Conservation (phyloP, 2,797 vertebrate genomes). For the Lagodon rhomboides region DNA sequence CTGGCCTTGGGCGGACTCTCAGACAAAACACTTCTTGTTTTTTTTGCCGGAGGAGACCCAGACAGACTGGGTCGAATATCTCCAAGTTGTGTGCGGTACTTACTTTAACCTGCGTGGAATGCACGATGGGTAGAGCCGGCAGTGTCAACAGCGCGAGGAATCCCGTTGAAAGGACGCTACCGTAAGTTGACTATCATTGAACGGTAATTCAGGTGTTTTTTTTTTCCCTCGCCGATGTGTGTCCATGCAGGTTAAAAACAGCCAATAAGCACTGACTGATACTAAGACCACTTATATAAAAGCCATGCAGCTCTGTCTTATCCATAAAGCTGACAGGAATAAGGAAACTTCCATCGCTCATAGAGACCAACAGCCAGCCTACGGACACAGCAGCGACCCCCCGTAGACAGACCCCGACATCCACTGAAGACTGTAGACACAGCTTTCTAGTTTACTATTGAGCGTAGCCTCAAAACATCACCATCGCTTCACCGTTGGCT, state of each 20-base stretch:
- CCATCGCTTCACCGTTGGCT: conserved; percentile 62
- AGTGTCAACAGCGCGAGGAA: neutral
- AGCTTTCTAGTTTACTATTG: conserved; percentile 58
- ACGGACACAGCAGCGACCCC: conserved; percentile 47
- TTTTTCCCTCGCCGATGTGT: conserved; percentile 10
- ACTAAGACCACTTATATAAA: conserved; percentile 45
- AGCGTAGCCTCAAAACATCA: conserved; percentile 63
- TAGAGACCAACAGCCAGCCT: conserved; percentile 66
- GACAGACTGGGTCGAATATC: conserved; percentile 13
- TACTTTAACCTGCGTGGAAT: conserved; percentile 44
- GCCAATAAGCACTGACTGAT: conserved; percentile 28
- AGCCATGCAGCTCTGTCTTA: conserved; percentile 65
- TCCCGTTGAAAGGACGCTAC: neutral
- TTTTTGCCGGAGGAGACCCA: conserved; percentile 10
- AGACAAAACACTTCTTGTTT: conserved; percentile 14
- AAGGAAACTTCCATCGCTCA: conserved; percentile 26
- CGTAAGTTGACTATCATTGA: neutral
- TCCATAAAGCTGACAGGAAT: conserved; percentile 15
- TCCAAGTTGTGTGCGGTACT: conserved; percentile 18
- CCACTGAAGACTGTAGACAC: conserved; percentile 59
- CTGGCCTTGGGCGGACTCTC: conserved; percentile 40
- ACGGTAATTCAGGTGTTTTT: conserved; percentile 25
- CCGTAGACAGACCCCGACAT: conserved; percentile 52
- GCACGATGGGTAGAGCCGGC: neutral
- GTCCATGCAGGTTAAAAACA: conserved; percentile 54